Evolutionary conservation across 2,888 invertebrate species (phyloP).

Genomic region (Aspidiotus destructor): DNA sequence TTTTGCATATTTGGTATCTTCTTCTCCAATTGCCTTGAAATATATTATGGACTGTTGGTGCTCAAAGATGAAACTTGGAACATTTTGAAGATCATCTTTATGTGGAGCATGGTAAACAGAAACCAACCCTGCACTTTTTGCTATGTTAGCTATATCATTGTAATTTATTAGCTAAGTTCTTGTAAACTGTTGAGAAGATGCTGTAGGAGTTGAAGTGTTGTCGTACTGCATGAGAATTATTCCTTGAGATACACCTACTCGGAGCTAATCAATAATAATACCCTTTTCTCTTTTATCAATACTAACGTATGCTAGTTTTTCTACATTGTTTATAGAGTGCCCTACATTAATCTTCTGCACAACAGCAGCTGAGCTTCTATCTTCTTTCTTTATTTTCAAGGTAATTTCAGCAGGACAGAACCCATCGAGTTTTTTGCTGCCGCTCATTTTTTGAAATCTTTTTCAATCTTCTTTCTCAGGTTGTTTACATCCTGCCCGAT

Average conservation of each 20-base stretch:
- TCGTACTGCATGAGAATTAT: neutral
- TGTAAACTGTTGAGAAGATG: no score
- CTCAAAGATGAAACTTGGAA: neutral
- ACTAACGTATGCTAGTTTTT: no score
- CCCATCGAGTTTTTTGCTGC: neutral
- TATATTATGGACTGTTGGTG: neutral
- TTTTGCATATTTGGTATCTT: neutral
- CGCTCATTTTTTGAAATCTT: neutral
- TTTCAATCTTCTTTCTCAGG: neutral
- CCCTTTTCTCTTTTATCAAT: no score
- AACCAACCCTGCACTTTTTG: neutral
- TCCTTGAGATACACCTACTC: neutral
- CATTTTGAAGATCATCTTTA: no score
- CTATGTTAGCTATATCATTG: neutral
- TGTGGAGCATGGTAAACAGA: no score
- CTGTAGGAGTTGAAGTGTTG: no score
- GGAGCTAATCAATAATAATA: neutral
- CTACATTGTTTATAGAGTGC: no score
- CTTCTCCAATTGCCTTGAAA: constrained; percentile 7
- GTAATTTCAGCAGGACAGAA: neutral
- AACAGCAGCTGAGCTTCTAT: no score
- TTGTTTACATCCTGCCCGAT: no score
- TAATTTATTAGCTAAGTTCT: no score
- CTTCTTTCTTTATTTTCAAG: neutral
- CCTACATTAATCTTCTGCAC: no score